Evolutionary conservation across 2,888 invertebrate genomes (phyloP), one percentile per base, ranked within the genome.

Genomic region (Lycia hirtaria): DNA sequence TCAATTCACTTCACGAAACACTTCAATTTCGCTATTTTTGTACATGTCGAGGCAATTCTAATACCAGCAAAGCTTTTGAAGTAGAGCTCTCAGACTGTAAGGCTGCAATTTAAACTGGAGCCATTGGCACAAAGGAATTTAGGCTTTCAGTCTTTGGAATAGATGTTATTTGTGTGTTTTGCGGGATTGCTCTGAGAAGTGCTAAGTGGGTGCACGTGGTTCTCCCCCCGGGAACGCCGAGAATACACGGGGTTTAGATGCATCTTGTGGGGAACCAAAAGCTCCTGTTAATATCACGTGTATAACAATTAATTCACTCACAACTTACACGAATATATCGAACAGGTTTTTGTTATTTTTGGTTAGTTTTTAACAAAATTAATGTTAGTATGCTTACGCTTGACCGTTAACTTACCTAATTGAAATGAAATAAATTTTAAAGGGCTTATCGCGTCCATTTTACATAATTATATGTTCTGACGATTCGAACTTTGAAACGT

Each of bases 161-260:
- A 74, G 73, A 69, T 69, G 75, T 73, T 72, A 73, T 72, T 76
- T 80, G 72, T 75, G 62, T 69, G 67, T 80, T 78, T 73, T 70
- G 72, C 74, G 70, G 73, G 73, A 77, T 74, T 80, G 80, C 81
- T 81, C 77, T 76, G 71, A 68, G 76, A n/a, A 81, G 85, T 82
- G 85, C 83, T 90, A 90, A 90, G 91, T 89, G 87, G 86, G 75
- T 83, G 85, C 89, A 87, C 87, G 89, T 88, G 87, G 87, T 69
- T 65, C 67, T 72, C 83, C 90, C 80, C 77, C 51, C 64, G 84
- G 80, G 86, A 80, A 69, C 68, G 71, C 62, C 71, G 72, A 72
- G 80, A 82, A 86, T 82, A 87, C 81, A 76, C 78, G 69, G 77
- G 80, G 78, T 79, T 87, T 83, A 85, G 83, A 76, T 89, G 87